Percentiles rank a stretch among this genome's conserved stretches.
These are phyloP conservation scores for Noctuana brunneofusca DNA, from an alignment of 2,888 invertebrate species.

Conservation along the genomic window DNA sequence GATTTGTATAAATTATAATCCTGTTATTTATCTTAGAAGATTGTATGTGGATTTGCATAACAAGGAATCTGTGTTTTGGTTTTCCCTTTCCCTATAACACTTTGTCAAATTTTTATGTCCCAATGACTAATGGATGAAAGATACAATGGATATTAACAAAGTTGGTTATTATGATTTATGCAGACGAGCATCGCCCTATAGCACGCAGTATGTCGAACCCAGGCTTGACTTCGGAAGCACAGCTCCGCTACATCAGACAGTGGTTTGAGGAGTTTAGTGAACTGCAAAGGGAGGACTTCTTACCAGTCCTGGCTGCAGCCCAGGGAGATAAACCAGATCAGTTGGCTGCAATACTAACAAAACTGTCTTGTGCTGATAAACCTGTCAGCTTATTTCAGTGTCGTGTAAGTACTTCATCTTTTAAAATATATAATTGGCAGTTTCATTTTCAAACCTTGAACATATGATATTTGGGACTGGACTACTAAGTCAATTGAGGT, in stretches of 20 bases:
- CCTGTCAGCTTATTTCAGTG: slow-evolving; percentile 93
- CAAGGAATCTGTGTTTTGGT: no score
- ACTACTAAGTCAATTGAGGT: no score
- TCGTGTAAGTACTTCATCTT: slow-evolving; percentile 80
- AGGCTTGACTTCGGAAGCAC: slow-evolving; percentile 86
- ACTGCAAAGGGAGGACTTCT: slow-evolving; percentile 92
- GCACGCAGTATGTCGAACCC: slow-evolving; percentile 79
- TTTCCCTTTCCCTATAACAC: no score
- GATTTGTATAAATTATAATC: no score
- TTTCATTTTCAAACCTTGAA: no score
- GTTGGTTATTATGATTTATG: slow-evolving; percentile 32
- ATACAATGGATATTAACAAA: no score
- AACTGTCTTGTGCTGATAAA: slow-evolving; percentile 87
- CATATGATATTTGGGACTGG: no score
- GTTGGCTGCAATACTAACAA: slow-evolving; percentile 86
- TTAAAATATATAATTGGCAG: background rate
- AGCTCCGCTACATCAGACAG: slow-evolving; percentile 90
- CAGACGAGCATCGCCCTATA: slow-evolving; percentile 49
- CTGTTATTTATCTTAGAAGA: no score
- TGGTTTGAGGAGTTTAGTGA: slow-evolving; percentile 97
- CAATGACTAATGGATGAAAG: no score
- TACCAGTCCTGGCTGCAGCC: slow-evolving; percentile 87
- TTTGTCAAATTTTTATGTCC: no score
- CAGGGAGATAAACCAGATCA: slow-evolving; percentile 87
- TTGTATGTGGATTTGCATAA: no score